phyloP scores from a whole-genome alignment of 2,888 invertebrate species.

The Autographa gamma region DNA sequence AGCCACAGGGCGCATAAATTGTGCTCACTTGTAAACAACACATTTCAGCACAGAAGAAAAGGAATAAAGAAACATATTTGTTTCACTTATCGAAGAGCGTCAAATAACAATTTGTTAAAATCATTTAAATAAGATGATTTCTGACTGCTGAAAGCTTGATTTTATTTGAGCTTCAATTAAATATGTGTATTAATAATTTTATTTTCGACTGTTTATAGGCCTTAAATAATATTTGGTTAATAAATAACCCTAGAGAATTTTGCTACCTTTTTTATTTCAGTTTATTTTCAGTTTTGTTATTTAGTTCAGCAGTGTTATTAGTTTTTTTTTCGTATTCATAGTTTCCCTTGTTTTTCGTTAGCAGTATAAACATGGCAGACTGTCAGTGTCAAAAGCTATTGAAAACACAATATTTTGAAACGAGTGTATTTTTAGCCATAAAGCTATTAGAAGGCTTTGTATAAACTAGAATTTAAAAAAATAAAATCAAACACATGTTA shows the following conservation, averaged over 20 bases:
- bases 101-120: too few relatives aligned
- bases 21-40: constrained; percentile 25
- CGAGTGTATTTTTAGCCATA: not conserved
- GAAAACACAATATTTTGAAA: not conserved
- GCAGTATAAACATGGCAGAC: not conserved
- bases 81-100: too few relatives aligned
- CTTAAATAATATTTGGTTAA: too few relatives aligned
- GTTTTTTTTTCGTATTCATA: not conserved
- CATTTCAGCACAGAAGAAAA: constrained; percentile 13
- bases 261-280: too few relatives aligned
- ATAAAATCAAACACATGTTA: not conserved
- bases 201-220: too few relatives aligned
- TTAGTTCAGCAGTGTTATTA: not conserved
- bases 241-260: too few relatives aligned
- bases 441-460: too few relatives aligned
- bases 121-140: too few relatives aligned
- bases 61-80: not conserved
- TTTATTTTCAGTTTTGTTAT: not conserved
- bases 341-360: not conserved
- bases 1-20: constrained; percentile 34
- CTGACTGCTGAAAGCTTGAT: too few relatives aligned
- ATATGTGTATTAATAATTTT: too few relatives aligned
- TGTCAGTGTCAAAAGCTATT: not conserved
- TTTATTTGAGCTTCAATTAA: too few relatives aligned
- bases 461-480: not conserved